These are phyloP conservation scores for Acronicta aceris DNA, from an alignment of 2,888 invertebrate species.

Conservation along the genomic window DNA sequence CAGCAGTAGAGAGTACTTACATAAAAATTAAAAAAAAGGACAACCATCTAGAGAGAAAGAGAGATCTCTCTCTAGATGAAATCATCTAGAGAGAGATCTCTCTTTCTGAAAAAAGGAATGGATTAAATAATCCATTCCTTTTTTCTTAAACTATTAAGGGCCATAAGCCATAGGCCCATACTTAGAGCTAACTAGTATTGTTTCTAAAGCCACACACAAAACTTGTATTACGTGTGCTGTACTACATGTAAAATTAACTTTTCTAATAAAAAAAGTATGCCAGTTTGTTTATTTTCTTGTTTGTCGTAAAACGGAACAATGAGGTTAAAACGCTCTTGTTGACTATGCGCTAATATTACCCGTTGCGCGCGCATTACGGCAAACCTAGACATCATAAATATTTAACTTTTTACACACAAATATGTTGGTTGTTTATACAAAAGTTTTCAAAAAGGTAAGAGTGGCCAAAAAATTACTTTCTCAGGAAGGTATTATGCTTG, in stretches of 20 bases:
- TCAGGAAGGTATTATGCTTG: slow-evolving; percentile 8
- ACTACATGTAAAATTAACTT: not conserved
- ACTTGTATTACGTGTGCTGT: too few species aligned
- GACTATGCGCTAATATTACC: slow-evolving; percentile 32
- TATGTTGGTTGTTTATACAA: slow-evolving; percentile 5
- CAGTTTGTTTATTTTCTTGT: slow-evolving; percentile 19
- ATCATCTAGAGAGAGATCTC: too few species aligned
- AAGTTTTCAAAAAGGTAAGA: slow-evolving; percentile 14
- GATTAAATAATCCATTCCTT: too few species aligned
- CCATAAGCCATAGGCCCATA: too few species aligned
- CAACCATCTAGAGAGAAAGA: too few species aligned
- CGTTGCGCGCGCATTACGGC: slow-evolving; percentile 28
- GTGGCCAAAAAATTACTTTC: slow-evolving; percentile 4
- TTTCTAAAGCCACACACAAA: too few species aligned
- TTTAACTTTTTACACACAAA: slow-evolving; percentile 17
- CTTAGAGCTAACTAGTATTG: too few species aligned
- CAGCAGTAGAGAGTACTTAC: too few species aligned
- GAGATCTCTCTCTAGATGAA: too few species aligned
- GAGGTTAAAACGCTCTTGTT: slow-evolving; percentile 32
- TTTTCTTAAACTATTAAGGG: too few species aligned
- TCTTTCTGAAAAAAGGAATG: too few species aligned
- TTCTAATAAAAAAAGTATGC: slow-evolving; percentile 5
- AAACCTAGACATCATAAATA: slow-evolving; percentile 27
- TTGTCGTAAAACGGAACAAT: slow-evolving; percentile 30
- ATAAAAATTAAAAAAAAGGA: too few species aligned